These are phyloP conservation scores for Keiferia lycopersicella DNA, from an alignment of 2,888 invertebrate species.

Conservation along the genomic window DNA sequence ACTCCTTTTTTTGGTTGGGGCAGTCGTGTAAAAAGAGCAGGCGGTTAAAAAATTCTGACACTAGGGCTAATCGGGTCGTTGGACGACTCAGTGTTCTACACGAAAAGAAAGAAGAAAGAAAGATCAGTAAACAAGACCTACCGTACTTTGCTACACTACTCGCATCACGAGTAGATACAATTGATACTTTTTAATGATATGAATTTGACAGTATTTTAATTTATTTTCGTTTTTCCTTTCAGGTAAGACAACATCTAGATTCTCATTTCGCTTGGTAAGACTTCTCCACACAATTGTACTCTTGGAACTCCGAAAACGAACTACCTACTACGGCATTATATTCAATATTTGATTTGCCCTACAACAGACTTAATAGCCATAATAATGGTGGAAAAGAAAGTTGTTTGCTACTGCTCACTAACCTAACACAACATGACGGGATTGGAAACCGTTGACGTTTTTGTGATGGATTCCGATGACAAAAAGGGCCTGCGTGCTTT, in stretches of 20 bases:
- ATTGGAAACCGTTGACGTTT: background rate
- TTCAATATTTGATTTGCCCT: slow-evolving; percentile 56
- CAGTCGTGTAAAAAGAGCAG: no score
- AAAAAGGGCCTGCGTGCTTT: background rate
- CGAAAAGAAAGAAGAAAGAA: no score
- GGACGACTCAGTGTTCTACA: no score
- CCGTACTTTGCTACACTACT: no score
- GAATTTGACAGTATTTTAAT: background rate
- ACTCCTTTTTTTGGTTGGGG: no score
- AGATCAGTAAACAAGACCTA: no score
- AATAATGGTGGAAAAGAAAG: slow-evolving; percentile 20
- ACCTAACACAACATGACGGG: slow-evolving; percentile 8
- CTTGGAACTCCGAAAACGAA: slow-evolving; percentile 25
- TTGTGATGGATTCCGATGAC: background rate
- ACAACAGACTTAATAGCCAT: slow-evolving; percentile 43
- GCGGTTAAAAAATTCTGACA: no score
- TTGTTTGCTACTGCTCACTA: slow-evolving; percentile 14
- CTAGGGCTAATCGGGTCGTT: no score
- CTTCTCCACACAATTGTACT: background rate
- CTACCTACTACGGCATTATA: slow-evolving; percentile 47
- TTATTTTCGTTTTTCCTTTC: background rate
- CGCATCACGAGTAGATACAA: no score
- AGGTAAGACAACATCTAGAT: slow-evolving; percentile 1
- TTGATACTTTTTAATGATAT: no score
- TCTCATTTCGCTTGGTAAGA: background rate